Evolutionary conservation across 64 coral and sea anemone species (phyloP).

Genomic region (Montipora sp.): DNA sequence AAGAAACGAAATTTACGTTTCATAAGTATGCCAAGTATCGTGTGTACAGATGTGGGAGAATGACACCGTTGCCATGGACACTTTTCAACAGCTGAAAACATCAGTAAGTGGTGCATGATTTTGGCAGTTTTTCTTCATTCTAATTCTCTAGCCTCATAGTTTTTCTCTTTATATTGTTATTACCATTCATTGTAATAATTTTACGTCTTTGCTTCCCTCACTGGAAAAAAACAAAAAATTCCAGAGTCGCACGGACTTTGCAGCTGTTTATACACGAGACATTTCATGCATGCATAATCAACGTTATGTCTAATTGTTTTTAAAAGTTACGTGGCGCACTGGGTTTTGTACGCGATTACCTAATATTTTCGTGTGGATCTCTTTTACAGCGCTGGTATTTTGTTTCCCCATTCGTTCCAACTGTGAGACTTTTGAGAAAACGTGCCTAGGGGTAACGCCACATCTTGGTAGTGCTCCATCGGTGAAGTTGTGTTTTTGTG

Average conservation of each 20-base stretch:
- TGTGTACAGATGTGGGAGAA: neutral
- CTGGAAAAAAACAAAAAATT: neutral
- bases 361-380: conserved; percentile 36
- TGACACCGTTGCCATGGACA: neutral
- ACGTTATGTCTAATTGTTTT: conserved; percentile 34
- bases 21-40: neutral
- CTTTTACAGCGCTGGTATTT: conserved; percentile 21
- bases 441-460: neutral
- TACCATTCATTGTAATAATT: neutral
- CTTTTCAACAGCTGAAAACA: neutral
- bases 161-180: neutral
- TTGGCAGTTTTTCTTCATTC: neutral
- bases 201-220: no score
- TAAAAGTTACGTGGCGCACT: conserved; percentile 28
- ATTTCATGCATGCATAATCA: conserved; percentile 38
- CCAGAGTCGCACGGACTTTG: neutral
- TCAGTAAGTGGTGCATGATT: neutral
- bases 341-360: conserved; percentile 1
- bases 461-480: neutral
- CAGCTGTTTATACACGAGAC: neutral
- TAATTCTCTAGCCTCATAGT: neutral
- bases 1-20: neutral
- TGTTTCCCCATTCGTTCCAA: neutral
- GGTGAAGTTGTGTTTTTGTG: neutral
- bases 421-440: neutral